phyloP scores from a whole-genome alignment of 2,797 vertebrate genomes.

The Pogoniulus pusillus region DNA sequence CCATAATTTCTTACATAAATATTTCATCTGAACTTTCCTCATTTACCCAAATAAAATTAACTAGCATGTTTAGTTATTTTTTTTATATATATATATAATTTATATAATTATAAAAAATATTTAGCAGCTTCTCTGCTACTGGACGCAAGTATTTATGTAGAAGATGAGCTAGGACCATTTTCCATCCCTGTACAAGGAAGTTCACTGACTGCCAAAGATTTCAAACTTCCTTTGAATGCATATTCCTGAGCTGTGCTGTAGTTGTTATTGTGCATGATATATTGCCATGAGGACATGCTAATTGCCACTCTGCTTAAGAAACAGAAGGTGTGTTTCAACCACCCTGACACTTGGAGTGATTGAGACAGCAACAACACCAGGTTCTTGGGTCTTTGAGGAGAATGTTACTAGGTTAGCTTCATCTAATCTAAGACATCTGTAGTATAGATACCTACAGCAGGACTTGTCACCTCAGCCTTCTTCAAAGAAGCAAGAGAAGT shows the following conservation, averaged over 20 bases:
- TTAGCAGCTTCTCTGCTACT: not conserved
- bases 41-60: conserved; percentile 9
- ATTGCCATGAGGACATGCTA: not conserved
- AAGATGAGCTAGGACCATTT: not conserved
- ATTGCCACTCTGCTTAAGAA: not conserved
- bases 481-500: not conserved
- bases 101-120: too few species aligned
- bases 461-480: too few species aligned
- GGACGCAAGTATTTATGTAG: not conserved
- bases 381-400: not conserved
- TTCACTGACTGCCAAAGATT: not conserved
- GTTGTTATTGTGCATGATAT: not conserved
- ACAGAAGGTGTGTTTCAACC: not conserved
- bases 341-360: not conserved
- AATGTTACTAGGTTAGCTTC: not conserved
- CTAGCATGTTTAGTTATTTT: too few species aligned
- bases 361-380: not conserved
- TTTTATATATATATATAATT: too few species aligned
- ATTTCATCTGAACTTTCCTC: conserved; percentile 44
- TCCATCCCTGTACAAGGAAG: not conserved
- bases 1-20: conserved; percentile 36
- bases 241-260: not conserved
- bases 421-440: not conserved
- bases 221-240: not conserved
- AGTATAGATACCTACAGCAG: not conserved